Evolutionary conservation across 2,797 vertebrate genomes (phyloP).

Genomic region (Lophius americanus): DNA sequence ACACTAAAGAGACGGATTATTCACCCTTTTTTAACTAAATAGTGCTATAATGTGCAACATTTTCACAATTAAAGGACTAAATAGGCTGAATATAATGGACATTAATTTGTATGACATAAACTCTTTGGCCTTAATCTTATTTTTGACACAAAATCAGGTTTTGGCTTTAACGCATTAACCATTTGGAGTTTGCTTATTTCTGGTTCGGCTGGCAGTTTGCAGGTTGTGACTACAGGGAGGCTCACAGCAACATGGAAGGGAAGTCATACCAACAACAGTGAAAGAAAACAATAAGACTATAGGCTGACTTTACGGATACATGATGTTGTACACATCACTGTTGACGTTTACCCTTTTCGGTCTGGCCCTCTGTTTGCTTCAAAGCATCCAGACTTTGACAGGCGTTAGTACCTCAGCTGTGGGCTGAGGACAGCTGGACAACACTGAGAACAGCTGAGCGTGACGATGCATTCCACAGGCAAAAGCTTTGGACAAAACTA

Average conservation of each 20-base stretch:
- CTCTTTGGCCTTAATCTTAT: conserved; percentile 47
- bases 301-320: not conserved
- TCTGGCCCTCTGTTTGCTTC: conserved; percentile 28
- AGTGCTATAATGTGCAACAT: not conserved
- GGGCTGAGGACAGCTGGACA: conserved; percentile 20
- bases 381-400: conserved; percentile 21
- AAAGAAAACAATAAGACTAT: not conserved
- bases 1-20: not conserved
- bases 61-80: conserved; percentile 7
- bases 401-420: conserved; percentile 28
- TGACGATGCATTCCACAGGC: conserved; percentile 7
- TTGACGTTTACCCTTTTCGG: conserved; percentile 27
- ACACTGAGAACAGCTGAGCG: conserved; percentile 46
- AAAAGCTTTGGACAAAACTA: conserved; percentile 14
- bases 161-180: conserved; percentile 35
- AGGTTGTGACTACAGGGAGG: not conserved
- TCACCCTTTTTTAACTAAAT: not conserved
- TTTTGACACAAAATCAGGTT: conserved; percentile 39
- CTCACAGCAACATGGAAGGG: not conserved
- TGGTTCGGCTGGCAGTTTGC: not conserved
- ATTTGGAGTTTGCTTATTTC: conserved; percentile 19
- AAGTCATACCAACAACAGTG: not conserved
- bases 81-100: conserved; percentile 1
- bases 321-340: conserved; percentile 23
- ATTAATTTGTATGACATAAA: conserved; percentile 10